Conservation (phyloP, 2,113 vertebrate genomes). For the Oreochromis spilurus region DNA sequence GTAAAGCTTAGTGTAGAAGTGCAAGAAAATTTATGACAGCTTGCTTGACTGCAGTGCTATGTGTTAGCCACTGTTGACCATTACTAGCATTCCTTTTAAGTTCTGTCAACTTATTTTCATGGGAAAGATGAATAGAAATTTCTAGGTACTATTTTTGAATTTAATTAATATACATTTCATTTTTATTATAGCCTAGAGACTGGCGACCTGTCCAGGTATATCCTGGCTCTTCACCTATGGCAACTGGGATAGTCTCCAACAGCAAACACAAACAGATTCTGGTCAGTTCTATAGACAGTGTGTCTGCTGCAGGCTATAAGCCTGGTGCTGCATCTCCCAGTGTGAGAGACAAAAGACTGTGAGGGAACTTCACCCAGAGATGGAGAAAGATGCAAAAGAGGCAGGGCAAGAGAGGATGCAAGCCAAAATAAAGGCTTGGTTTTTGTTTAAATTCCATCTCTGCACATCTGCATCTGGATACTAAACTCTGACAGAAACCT, state of each 20-base stretch:
- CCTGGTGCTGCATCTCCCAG: not conserved
- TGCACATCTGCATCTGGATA: not conserved
- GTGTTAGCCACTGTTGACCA: not conserved
- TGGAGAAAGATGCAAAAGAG: not conserved
- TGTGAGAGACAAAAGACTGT: not conserved
- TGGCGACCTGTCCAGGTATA: not conserved
- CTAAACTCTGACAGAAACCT: not conserved
- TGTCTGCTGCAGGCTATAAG: not conserved
- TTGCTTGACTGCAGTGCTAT: not conserved
- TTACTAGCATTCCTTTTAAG: not conserved
- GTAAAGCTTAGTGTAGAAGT: not conserved
- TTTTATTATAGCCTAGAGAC: not conserved
- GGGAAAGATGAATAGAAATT: not conserved
- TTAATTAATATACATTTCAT: not conserved
- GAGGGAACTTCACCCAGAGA: not conserved
- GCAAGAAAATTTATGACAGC: not conserved
- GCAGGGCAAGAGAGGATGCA: too few relatives aligned
- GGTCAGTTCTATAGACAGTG: not conserved
- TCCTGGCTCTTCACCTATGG: not conserved
- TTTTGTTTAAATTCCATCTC: not conserved
- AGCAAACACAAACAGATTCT: not conserved
- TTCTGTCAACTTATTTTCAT: not conserved
- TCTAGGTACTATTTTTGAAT: not conserved
- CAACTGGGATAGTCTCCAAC: not conserved
- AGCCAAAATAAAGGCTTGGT: not conserved